Evolutionary conservation across 2,113 vertebrate genomes (phyloP), one percentile per base, ranked within the genome.

Genomic region (Axis porcinus): DNA sequence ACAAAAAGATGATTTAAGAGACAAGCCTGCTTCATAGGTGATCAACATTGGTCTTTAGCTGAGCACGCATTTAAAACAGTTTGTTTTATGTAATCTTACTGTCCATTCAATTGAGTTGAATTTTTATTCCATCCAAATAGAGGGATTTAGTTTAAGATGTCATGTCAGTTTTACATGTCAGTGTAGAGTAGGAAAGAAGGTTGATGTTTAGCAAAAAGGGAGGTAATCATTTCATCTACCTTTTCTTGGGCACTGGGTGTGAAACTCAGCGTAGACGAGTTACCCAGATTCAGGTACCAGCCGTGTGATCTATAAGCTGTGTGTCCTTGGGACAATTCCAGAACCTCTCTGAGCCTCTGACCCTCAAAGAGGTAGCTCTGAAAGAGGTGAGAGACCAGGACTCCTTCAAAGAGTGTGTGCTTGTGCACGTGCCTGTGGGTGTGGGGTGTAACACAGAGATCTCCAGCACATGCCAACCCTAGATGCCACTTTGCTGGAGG

Each of bases 401-500:
- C 3, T 40, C 19, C 33, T 36, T 92, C 76, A 86, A 60, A 33
- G 30, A 23, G 58, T 4, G 17, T 28, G 36, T 11, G 11, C 30
- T 3, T 19, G 7, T 6, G 9, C 8, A 1, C 11, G 45, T 1
- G 76, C 28, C 15, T 28, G 62, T 9, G 5, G 28, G 83, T 92
- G 17, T 58, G 57, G 36, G n/a, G n/a, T 33, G 1, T 27, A 10
- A 36, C n/a, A 21, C 3, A 3, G 7, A 2, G n/a, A 19, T 74
- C 57, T 86, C 54, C 9, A 62, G 1, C 40, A 25, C 17, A 15
- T 0, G 2, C 7, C 5, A 8, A 13, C 40, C 30, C 1, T 2
- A 3, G 84, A 15, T 0, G 2, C 17, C 4, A 0, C 47, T 1
- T 6, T 0, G 2, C 52, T 27, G 52, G 52, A 16, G 3, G 0